Conservation (phyloP, 35 echinoderm and acorn worm genomes). For the Heliocidaris erythrogramma region DNA sequence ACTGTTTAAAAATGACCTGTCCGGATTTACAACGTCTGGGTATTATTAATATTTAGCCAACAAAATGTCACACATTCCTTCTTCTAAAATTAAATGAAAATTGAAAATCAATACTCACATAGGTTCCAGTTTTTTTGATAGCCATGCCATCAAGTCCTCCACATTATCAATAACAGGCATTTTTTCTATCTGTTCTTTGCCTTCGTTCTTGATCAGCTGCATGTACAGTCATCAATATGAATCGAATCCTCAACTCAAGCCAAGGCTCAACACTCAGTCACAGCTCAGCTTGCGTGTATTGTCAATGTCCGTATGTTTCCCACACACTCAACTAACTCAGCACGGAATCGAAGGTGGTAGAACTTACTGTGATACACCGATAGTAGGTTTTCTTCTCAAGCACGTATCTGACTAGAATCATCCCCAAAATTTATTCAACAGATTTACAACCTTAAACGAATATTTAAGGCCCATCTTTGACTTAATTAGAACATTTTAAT, state of each 20-base stretch:
- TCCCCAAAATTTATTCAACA: neutral
- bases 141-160: conserved; percentile 49
- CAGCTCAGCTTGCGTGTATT: neutral
- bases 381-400: neutral
- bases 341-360: neutral
- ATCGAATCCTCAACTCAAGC: too few species aligned
- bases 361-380: neutral
- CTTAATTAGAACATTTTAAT: neutral
- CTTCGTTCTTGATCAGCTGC: neutral
- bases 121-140: conserved; percentile 36
- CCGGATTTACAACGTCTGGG: too few species aligned
- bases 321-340: neutral
- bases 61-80: too few species aligned
- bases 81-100: too few species aligned
- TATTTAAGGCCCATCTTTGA: neutral
- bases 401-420: neutral
- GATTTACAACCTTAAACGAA: too few species aligned
- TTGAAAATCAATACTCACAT: conserved; percentile 49
- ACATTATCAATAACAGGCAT: conserved; percentile 55
- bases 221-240: neutral
- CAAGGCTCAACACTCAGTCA: too few species aligned
- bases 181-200: neutral
- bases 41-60: too few species aligned
- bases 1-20: too few species aligned
- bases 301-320: neutral